Base-by-base conservation (phyloP, 2,113 vertebrate species). In the Rhinoderma darwinii region DNA sequence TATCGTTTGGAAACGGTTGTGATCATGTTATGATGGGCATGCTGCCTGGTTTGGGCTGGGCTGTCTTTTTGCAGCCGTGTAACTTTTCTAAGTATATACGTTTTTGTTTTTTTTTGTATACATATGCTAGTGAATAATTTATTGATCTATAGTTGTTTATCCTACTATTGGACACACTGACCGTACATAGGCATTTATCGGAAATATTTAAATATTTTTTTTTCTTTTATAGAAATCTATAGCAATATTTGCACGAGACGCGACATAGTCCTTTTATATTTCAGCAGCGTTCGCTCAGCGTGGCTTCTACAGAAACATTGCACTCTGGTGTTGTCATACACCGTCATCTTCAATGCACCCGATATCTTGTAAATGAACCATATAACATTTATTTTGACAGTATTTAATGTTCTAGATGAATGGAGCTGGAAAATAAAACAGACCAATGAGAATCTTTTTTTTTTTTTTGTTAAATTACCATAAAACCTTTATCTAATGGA, bases 141-240 rank as follows among this genome's bases (percentile, higher is more conserved):
- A 86, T 86, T 77, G 61, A 54, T 66, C 43, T 80, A 79, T 79
- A 73, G 44, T 81, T 86, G 82, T 87, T 82, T 87, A 87, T 87
- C 86, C 35, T 30, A 30, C 43, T 68, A 37, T 68, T 22, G 14
- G 22, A 59, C 72, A 32, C 86, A 82, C 86, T 87, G 86, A 51
- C 72, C 56, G 68, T 43, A 35, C 37, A 87, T 81, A 87, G 66
- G 39, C 47, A 51, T 82, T 51, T 86, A 82, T 75, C 41, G 18
- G 47, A 47, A 75, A 44, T 74, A 82, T 87, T 87, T 82, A 82
- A 80, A 66, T 85, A 22, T 51, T 56, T 35, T 56, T 54, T 37
- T 27, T 41, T 80, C n/a, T 80, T 41, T 70, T 51, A 50, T 10
- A 80, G 25, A 72, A 47, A 59, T 30, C 27, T 72, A 59, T 59